phyloP scores from a whole-genome alignment of 2,888 invertebrate species.

The Malthinus seriepunctatus region DNA sequence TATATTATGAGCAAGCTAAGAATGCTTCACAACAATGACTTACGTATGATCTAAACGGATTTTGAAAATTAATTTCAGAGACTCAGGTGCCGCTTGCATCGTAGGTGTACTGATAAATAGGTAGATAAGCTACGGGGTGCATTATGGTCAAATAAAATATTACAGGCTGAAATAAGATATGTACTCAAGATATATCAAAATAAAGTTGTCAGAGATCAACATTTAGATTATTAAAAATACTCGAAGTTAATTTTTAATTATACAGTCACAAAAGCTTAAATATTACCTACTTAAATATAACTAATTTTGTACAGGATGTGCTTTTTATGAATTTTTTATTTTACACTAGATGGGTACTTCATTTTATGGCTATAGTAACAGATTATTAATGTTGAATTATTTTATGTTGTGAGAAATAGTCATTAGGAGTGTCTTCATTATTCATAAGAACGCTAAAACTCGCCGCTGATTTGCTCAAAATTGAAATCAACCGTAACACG shows the following conservation, averaged over 20 bases:
- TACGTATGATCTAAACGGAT: slow-evolving; percentile 45
- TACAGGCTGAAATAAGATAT: slow-evolving; percentile 41
- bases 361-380: no score
- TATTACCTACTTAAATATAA: no score
- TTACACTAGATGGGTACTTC: no score
- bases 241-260: slow-evolving; percentile 1
- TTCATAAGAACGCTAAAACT: no score
- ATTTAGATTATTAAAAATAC: slow-evolving; percentile 2
- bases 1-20: slow-evolving; percentile 43
- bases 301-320: slow-evolving; percentile 7
- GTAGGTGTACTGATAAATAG: slow-evolving; percentile 46
- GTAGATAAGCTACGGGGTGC: slow-evolving; percentile 41
- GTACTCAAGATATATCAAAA: slow-evolving; percentile 38
- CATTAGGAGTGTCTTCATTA: no score
- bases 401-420: no score
- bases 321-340: slow-evolving; percentile 1
- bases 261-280: neutral
- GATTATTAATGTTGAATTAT: no score
- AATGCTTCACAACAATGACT: slow-evolving; percentile 44
- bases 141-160: slow-evolving; percentile 49
- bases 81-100: slow-evolving; percentile 45
- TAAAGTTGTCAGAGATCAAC: slow-evolving; percentile 35
- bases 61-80: slow-evolving; percentile 48
- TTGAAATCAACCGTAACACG: no score
- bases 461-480: no score